Percentiles rank a stretch among this genome's conserved stretches.
These are phyloP conservation scores for Nestor notabilis DNA, from an alignment of 2,113 vertebrate genomes.

Conservation along the genomic window DNA sequence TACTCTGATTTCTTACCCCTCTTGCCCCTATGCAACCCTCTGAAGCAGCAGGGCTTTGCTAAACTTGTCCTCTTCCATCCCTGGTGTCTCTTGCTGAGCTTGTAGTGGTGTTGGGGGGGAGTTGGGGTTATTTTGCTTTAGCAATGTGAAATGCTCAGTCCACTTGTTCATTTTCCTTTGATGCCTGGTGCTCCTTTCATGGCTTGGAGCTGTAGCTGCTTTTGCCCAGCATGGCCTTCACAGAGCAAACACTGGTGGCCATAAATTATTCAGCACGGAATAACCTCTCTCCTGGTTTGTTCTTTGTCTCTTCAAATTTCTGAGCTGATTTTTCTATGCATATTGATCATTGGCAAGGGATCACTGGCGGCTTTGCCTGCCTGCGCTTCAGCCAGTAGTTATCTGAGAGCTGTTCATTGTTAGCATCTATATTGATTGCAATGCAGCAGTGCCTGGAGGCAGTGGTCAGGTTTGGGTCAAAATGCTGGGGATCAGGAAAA, in stretches of 20 bases:
- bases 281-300: background rate
- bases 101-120: background rate
- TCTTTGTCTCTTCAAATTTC: background rate
- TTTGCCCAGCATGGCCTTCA: background rate
- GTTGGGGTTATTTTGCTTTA: background rate
- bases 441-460: background rate
- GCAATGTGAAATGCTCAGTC: background rate
- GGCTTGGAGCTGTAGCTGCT: background rate
- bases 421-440: conserved; percentile 34
- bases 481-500: background rate
- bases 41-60: background rate
- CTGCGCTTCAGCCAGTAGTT: background rate
- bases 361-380: background rate
- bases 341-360: conserved; percentile 49
- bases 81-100: background rate
- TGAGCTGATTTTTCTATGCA: background rate
- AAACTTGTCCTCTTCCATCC: background rate
- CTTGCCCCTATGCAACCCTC: background rate
- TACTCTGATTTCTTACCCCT: background rate
- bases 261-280: conserved; percentile 25
- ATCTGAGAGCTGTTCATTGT: background rate
- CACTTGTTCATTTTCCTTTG: background rate
- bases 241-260: background rate
- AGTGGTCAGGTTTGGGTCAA: background rate
- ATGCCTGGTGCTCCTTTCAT: background rate